These are phyloP conservation scores for Calonectris borealis DNA, from an alignment of 2,113 vertebrate genomes.

Conservation along the genomic window DNA sequence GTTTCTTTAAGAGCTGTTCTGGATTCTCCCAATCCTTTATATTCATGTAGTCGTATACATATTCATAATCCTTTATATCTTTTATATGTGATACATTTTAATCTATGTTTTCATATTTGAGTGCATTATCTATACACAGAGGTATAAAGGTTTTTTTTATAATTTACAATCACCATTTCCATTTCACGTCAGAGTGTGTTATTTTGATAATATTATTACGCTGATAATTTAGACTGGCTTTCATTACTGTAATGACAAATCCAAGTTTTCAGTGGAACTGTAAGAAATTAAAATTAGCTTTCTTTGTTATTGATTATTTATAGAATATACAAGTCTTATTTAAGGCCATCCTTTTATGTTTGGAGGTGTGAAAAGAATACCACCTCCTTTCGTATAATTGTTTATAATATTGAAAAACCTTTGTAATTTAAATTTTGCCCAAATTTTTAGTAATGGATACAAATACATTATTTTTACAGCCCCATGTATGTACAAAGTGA, in stretches of 20 bases:
- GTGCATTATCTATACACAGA: not conserved
- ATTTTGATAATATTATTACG: constrained; percentile 35
- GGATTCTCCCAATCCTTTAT: not conserved
- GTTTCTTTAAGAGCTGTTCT: not conserved
- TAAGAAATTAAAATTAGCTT: not conserved
- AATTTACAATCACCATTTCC: not conserved
- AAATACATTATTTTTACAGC: not conserved
- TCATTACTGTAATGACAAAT: constrained; percentile 17
- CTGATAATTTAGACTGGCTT: constrained; percentile 28
- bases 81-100: not conserved
- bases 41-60: not conserved
- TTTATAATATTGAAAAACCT: not conserved
- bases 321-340: not conserved
- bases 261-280: constrained; percentile 45
- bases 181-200: not conserved
- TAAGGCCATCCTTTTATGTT: not conserved
- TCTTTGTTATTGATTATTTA: constrained; percentile 10
- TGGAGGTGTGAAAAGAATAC: not conserved
- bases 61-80: not conserved
- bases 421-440: not conserved
- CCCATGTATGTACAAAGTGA: not conserved
- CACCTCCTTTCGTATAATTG: not conserved
- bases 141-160: not conserved
- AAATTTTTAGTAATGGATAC: not conserved
- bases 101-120: not conserved